These are phyloP conservation scores for Eidolon dupreanum DNA, from an alignment of 2,797 vertebrate genomes.

Conservation along the genomic window DNA sequence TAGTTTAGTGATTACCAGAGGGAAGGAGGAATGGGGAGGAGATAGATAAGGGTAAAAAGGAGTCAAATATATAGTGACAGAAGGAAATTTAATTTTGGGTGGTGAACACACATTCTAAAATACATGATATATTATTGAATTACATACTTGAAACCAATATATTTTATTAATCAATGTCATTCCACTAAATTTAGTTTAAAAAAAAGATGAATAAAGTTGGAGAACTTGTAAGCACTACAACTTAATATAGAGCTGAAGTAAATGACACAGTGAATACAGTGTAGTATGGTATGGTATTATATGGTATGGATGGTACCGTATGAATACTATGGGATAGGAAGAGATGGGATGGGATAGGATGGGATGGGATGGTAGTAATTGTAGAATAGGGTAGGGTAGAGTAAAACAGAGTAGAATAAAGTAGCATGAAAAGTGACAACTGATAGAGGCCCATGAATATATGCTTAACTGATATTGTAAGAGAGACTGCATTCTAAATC, in stretches of 20 bases:
- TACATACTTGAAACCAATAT: no score
- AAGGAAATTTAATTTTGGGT: no score
- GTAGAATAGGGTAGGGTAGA: background rate
- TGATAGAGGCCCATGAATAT: no score
- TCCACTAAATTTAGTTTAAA: no score
- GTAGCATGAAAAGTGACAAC: background rate
- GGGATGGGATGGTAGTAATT: background rate
- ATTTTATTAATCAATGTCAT: no score
- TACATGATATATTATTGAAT: no score
- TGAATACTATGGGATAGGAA: background rate
- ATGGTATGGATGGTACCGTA: background rate
- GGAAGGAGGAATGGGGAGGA: no score
- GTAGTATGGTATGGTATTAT: background rate
- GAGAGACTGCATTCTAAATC: background rate
- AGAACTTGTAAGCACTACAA: background rate
- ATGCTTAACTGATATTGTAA: background rate
- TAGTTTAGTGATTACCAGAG: no score
- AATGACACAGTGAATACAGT: background rate
- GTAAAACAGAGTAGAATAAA: background rate
- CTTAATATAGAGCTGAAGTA: background rate
- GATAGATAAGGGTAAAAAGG: no score
- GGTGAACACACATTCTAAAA: no score
- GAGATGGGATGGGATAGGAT: background rate
- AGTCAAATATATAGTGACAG: no score
- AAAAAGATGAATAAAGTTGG: background rate